A percentile compares a stretch with the other conserved stretches of the same genome.
Evolutionary conservation across 2,797 vertebrate genomes (phyloP).

Genomic region (Scleropages formosus): DNA sequence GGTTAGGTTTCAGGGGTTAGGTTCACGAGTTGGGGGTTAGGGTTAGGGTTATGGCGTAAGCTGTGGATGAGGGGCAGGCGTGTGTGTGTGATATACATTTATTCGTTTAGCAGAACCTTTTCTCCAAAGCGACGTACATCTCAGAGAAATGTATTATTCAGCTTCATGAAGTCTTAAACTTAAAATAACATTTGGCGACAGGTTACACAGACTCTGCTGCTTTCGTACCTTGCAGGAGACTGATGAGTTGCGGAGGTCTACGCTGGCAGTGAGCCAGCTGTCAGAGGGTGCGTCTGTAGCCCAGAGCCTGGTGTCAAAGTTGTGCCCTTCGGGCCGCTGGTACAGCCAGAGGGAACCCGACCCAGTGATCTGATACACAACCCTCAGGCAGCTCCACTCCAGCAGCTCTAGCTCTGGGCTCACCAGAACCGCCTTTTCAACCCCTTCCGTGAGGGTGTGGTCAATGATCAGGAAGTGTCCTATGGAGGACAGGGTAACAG

Average conservation of each 20-base stretch:
- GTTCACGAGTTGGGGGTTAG: too few species aligned
- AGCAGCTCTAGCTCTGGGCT: constrained; percentile 77
- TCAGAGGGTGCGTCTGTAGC: constrained; percentile 77
- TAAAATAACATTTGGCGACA: too few species aligned
- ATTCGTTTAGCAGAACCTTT: too few species aligned
- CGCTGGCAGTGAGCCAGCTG: constrained; percentile 86
- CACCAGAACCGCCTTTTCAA: constrained; percentile 72
- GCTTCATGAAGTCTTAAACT: too few species aligned
- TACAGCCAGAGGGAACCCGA: constrained; percentile 73
- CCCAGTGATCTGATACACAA: constrained; percentile 83
- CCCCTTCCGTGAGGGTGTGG: constrained; percentile 46
- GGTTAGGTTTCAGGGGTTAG: too few species aligned
- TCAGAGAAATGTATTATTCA: too few species aligned
- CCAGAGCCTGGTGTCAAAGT: constrained; percentile 85
- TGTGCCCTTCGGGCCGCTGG: constrained; percentile 75
- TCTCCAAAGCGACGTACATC: too few species aligned
- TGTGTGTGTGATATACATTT: too few species aligned
- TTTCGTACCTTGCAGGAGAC: constrained; percentile 76
- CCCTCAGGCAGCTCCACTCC: constrained; percentile 87
- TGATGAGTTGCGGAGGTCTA: constrained; percentile 79
- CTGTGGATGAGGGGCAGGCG: too few species aligned
- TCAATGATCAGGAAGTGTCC: constrained; percentile 84
- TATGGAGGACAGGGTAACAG: constrained; percentile 51
- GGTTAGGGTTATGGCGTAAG: too few species aligned
- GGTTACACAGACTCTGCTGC: too few species aligned